Evolutionary conservation across 2,797 vertebrate species (phyloP).

Genomic region (Chelidonichthys spinosus): DNA sequence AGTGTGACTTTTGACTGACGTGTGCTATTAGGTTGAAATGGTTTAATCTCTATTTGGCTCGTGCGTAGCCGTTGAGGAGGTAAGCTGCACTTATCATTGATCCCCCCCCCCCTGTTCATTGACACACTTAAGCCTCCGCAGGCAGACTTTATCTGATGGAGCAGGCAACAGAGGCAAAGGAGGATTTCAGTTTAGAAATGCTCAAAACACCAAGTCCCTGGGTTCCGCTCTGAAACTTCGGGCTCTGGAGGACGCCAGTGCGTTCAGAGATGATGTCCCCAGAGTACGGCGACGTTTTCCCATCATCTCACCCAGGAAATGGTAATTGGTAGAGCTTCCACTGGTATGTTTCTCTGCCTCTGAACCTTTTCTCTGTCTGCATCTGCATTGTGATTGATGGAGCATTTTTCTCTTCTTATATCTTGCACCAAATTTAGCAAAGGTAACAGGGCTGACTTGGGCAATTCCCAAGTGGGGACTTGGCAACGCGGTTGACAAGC

Average conservation of each 20-base stretch:
- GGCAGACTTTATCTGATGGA: constrained; percentile 75
- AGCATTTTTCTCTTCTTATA: constrained; percentile 75
- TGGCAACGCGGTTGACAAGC: constrained; percentile 66
- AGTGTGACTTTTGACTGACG: constrained; percentile 74
- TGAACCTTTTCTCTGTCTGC: constrained; percentile 50
- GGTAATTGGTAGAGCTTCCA: constrained; percentile 68
- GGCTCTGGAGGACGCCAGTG: constrained; percentile 59
- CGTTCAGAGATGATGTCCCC: constrained; percentile 74
- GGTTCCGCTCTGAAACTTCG: constrained; percentile 69
- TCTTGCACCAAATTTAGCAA: constrained; percentile 75
- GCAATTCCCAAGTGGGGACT: constrained; percentile 70
- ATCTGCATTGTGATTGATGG: constrained; percentile 76
- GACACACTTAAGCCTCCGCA: constrained; percentile 80
- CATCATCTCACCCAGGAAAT: constrained; percentile 78
- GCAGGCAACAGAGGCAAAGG: constrained; percentile 66
- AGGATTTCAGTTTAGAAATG: constrained; percentile 72
- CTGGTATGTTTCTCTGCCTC: constrained; percentile 74
- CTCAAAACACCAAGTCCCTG: constrained; percentile 56
- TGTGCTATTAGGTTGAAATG: constrained; percentile 77
- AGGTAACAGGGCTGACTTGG: constrained; percentile 73
- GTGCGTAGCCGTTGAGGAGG: constrained; percentile 65
- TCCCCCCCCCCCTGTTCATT: constrained; percentile 73
- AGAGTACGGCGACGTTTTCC: constrained; percentile 67
- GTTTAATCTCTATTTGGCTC: constrained; percentile 78
- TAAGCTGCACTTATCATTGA: constrained; percentile 78